A percentile compares a stretch with the other conserved stretches of the same genome.
Conservation (phyloP, 1,140 invertebrate species). For the Nebria ingens region DNA sequence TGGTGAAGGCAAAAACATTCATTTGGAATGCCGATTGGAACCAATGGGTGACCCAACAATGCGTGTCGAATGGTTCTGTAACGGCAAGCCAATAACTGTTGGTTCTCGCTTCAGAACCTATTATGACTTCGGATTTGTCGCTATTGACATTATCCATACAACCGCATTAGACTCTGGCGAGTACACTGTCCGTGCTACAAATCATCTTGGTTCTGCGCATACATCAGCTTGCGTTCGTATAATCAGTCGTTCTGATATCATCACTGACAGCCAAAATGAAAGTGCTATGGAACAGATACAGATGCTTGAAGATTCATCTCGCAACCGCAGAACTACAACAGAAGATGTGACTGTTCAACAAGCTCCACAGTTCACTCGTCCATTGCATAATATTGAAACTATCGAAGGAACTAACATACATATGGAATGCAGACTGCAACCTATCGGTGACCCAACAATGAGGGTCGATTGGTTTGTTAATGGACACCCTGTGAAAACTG, state of each 20-base stretch:
- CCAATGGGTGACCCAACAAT: slow-evolving; percentile 93
- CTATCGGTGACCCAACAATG: slow-evolving; percentile 91
- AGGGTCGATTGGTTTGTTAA: slow-evolving; percentile 96
- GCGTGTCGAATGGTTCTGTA: slow-evolving; percentile 92
- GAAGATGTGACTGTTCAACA: slow-evolving; percentile 72
- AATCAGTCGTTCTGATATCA: slow-evolving; percentile 70
- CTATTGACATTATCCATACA: slow-evolving; percentile 79
- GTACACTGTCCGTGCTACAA: slow-evolving; percentile 84
- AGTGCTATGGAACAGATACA: slow-evolving; percentile 90
- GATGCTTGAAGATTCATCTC: slow-evolving; percentile 79
- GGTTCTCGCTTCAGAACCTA: slow-evolving; percentile 90
- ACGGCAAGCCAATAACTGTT: slow-evolving; percentile 76
- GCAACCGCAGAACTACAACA: slow-evolving; percentile 54
- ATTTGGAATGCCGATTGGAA: slow-evolving; percentile 80
- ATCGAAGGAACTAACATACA: slow-evolving; percentile 88
- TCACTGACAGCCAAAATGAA: slow-evolving; percentile 91
- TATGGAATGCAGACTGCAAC: slow-evolving; percentile 84
- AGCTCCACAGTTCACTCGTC: slow-evolving; percentile 76
- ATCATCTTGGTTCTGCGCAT: slow-evolving; percentile 82
- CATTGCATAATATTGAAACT: slow-evolving; percentile 83
- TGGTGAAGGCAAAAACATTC: slow-evolving; percentile 83
- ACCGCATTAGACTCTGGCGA: slow-evolving; percentile 85
- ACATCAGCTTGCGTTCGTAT: slow-evolving; percentile 83
- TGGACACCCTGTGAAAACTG: slow-evolving; percentile 74
- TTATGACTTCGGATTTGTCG: slow-evolving; percentile 89